phyloP scores from a whole-genome alignment of 2,113 vertebrate genomes.

The Centropus unirufus region DNA sequence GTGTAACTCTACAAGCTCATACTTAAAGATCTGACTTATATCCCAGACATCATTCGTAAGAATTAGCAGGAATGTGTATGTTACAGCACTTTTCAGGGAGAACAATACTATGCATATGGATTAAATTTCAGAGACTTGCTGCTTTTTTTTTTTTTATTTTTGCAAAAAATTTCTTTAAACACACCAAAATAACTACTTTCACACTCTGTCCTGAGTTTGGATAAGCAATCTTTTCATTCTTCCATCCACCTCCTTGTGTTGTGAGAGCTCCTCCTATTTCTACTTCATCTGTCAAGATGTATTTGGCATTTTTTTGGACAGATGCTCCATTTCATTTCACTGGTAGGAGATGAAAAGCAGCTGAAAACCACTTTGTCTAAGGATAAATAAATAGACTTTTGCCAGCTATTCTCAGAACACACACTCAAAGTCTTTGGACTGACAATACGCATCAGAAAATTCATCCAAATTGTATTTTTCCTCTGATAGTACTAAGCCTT shows the following conservation, averaged over 20 bases:
- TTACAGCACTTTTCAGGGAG: not conserved
- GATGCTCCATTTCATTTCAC: not conserved
- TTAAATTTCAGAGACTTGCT: not conserved
- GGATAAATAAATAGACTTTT: constrained; percentile 16
- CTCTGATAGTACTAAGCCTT: constrained; percentile 25
- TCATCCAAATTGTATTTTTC: constrained; percentile 22
- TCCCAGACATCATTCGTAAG: not conserved
- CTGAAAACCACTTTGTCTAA: not conserved
- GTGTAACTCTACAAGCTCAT: not conserved
- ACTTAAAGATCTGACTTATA: not conserved
- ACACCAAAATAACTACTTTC: not conserved
- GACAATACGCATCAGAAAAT: not conserved
- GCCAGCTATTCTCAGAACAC: not conserved
- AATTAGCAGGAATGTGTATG: not conserved
- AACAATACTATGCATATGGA: not conserved
- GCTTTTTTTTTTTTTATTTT: not conserved
- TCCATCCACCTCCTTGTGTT: not conserved
- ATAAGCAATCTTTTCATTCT: not conserved
- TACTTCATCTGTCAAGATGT: not conserved
- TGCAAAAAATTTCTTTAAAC: not conserved
- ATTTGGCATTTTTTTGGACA: not conserved
- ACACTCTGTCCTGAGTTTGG: not conserved
- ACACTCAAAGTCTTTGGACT: not conserved
- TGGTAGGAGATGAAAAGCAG: not conserved
- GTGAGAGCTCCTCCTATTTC: not conserved